Conservation (phyloP, 1,140 invertebrate genomes). For the Achroia grisella region DNA sequence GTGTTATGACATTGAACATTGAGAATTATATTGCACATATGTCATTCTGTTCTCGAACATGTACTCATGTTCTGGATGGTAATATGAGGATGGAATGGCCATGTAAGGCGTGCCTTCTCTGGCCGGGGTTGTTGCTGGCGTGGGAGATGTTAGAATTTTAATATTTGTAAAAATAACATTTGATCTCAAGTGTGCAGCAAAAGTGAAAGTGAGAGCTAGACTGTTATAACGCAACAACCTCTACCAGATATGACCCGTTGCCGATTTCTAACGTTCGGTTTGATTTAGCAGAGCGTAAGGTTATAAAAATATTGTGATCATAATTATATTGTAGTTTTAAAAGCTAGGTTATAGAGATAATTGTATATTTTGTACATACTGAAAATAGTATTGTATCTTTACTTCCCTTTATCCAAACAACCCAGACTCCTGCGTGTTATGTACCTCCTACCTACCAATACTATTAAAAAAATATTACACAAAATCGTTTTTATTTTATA, state of each 20-base stretch:
- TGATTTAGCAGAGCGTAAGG: constrained; percentile 49
- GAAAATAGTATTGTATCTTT: constrained; percentile 75
- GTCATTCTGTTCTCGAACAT: constrained; percentile 18
- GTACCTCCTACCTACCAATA: constrained; percentile 76
- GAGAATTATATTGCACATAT: not conserved
- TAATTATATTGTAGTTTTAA: constrained; percentile 71
- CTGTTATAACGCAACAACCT: constrained; percentile 49
- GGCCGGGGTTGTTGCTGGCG: constrained; percentile 43
- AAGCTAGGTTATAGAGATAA: constrained; percentile 66
- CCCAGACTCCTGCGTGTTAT: constrained; percentile 74
- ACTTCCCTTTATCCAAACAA: constrained; percentile 69
- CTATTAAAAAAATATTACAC: constrained; percentile 75
- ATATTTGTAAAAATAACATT: constrained; percentile 70
- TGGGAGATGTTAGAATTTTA: constrained; percentile 65
- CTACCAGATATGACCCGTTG: constrained; percentile 22
- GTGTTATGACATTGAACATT: constrained; percentile 11
- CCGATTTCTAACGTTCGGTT: constrained; percentile 25
- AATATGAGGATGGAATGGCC: constrained; percentile 20
- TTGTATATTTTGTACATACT: constrained; percentile 76
- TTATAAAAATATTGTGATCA: constrained; percentile 73
- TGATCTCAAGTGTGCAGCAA: constrained; percentile 73
- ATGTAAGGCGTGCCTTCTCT: constrained; percentile 13
- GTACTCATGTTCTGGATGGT: not conserved
- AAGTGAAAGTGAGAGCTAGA: constrained; percentile 58
- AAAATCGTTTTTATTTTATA: constrained; percentile 38